Conservation (phyloP, 2,797 vertebrate genomes). For the Ctenopoma kingsleyae region DNA sequence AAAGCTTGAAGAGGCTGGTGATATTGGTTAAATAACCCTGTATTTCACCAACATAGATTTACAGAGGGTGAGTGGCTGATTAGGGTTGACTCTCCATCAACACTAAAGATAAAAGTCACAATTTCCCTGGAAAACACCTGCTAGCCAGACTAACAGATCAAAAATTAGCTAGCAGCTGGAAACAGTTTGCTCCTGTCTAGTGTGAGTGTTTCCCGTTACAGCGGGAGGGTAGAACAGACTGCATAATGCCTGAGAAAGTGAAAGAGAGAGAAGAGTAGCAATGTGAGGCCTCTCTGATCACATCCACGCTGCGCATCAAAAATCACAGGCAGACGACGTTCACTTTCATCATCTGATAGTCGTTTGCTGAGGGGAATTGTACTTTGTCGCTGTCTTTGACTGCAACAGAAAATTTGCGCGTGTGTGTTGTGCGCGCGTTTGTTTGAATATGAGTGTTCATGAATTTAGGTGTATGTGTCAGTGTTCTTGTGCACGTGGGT, state of each 20-base stretch:
- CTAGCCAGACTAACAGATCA: constrained; percentile 56
- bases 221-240: constrained; percentile 58
- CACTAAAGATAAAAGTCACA: constrained; percentile 32
- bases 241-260: constrained; percentile 62
- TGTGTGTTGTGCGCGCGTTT: constrained; percentile 26
- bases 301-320: constrained; percentile 71
- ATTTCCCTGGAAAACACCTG: constrained; percentile 64
- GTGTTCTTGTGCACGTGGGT: constrained; percentile 26
- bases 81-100: constrained; percentile 24
- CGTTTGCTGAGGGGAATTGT: constrained; percentile 72
- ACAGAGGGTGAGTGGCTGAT: background rate
- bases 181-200: constrained; percentile 72
- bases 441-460: constrained; percentile 18
- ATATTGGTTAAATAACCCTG: constrained; percentile 4
- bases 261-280: constrained; percentile 40
- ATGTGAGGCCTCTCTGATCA: constrained; percentile 79
- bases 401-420: constrained; percentile 60
- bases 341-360: constrained; percentile 83
- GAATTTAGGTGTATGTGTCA: constrained; percentile 37
- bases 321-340: constrained; percentile 71
- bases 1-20: background rate
- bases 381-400: constrained; percentile 75
- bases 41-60: constrained; percentile 9
- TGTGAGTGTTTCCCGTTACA: constrained; percentile 64
- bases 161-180: constrained; percentile 77